Percentiles rank a stretch among this genome's conserved stretches.
Evolutionary conservation across 2,888 invertebrate genomes (phyloP).

Genomic region (Archips crataeganus): DNA sequence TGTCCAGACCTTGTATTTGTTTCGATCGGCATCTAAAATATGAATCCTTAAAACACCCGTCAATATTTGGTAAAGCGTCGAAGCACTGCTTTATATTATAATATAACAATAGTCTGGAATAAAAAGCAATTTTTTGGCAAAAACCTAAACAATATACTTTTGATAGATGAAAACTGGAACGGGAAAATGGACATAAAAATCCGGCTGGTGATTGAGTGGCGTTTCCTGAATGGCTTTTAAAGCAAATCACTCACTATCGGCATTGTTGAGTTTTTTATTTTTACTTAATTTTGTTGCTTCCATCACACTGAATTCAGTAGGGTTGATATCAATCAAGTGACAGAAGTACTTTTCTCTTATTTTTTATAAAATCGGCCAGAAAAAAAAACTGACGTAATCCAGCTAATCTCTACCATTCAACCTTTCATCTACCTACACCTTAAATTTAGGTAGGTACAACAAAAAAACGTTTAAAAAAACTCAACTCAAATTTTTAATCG

Average conservation of each 20-base stretch:
- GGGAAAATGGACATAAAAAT: slow-evolving; percentile 32
- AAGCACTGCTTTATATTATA: background rate
- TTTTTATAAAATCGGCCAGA: background rate
- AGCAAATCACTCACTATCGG: slow-evolving; percentile 19
- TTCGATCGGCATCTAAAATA: background rate
- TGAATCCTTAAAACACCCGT: slow-evolving; percentile 4
- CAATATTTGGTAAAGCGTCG: slow-evolving; percentile 32
- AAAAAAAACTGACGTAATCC: too few relatives aligned
- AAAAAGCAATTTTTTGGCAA: slow-evolving; percentile 24
- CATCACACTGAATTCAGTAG: background rate
- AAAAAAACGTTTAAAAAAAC: background rate
- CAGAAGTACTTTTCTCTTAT: background rate
- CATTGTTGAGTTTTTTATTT: slow-evolving; percentile 14
- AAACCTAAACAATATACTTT: slow-evolving; percentile 36
- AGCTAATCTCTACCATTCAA: background rate
- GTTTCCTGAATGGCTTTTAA: slow-evolving; percentile 30
- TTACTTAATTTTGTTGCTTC: slow-evolving; percentile 1
- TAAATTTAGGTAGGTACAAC: too few relatives aligned
- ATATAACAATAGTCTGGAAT: slow-evolving; percentile 20
- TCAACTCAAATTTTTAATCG: background rate
- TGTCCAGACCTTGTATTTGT: background rate
- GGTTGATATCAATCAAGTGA: background rate
- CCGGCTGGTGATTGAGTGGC: slow-evolving; percentile 35
- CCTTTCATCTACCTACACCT: too few relatives aligned
- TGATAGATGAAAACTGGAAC: slow-evolving; percentile 25